Evolutionary conservation across 2,888 invertebrate genomes (phyloP).

Genomic region (Hemicrepidius hirtus): DNA sequence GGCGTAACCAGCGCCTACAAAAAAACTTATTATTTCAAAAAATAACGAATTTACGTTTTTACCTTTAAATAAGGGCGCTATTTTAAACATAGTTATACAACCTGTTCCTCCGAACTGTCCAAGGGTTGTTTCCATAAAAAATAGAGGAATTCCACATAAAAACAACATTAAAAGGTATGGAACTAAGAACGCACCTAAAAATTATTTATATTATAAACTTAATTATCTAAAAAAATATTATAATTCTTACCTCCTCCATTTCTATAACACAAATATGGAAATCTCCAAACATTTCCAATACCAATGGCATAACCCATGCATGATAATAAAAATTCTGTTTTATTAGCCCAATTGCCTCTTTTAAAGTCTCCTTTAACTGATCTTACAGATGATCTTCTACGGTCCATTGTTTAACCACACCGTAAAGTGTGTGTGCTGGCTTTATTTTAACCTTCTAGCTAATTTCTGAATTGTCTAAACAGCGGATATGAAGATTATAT

Average conservation of each 20-base stretch:
- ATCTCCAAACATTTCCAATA: constrained; percentile 90
- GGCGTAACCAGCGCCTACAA: constrained; percentile 88
- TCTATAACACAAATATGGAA: constrained; percentile 90
- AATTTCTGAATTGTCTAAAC: constrained; percentile 11
- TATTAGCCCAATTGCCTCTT: constrained; percentile 83
- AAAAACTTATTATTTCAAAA: constrained; percentile 65
- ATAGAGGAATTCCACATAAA: constrained; percentile 89
- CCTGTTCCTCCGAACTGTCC: constrained; percentile 91
- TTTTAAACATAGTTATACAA: constrained; percentile 86
- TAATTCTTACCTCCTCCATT: constrained; percentile 85
- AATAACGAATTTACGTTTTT: constrained; percentile 22
- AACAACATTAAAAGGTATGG: constrained; percentile 89
- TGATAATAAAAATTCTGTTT: constrained; percentile 86
- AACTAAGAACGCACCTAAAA: constrained; percentile 88
- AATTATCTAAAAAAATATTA: not conserved
- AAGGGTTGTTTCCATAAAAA: constrained; percentile 89
- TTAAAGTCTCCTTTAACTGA: constrained; percentile 52
- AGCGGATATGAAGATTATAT: constrained; percentile 8
- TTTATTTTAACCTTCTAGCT: constrained; percentile 10
- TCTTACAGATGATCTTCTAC: constrained; percentile 40
- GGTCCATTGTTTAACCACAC: constrained; percentile 33
- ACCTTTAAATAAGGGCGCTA: constrained; percentile 92
- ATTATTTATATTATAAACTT: not conserved
- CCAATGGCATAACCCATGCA: constrained; percentile 91
- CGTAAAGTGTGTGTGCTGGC: not conserved